phyloP scores from a whole-genome alignment of 1,140 invertebrate genomes.

The Drosophila kohkoa region DNA sequence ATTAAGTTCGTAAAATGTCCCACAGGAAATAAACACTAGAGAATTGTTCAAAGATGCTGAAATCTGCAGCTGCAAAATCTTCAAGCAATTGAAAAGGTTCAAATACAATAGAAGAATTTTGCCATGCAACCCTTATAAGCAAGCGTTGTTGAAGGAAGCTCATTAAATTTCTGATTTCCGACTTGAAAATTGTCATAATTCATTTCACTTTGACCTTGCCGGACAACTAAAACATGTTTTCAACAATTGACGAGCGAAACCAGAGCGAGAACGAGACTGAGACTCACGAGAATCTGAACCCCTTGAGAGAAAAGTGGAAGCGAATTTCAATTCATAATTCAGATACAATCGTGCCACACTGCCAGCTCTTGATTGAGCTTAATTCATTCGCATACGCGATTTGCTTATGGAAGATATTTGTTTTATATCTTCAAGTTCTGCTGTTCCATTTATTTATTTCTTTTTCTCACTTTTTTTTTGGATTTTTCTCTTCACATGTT shows the following conservation, averaged over 20 bases:
- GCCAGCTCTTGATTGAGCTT: conserved; percentile 65
- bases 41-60: conserved; percentile 1
- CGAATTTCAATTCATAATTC: conserved; percentile 41
- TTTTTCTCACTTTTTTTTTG: conserved; percentile 16
- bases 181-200: conserved; percentile 73
- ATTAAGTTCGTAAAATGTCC: background rate
- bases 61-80: conserved; percentile 37
- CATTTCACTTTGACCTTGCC: conserved; percentile 66
- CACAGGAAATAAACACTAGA: background rate
- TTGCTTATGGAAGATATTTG: conserved; percentile 49
- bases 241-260: conserved; percentile 37
- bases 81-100: conserved; percentile 9
- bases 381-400: conserved; percentile 78
- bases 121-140: background rate
- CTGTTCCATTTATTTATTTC: conserved; percentile 23
- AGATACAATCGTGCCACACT: conserved; percentile 17
- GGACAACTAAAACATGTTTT: conserved; percentile 12
- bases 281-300: conserved; percentile 2
- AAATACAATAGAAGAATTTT: conserved; percentile 10
- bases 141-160: background rate
- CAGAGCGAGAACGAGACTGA: conserved; percentile 15
- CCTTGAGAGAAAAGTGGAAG: conserved; percentile 30
- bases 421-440: conserved; percentile 24
- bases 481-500: conserved; percentile 27
- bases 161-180: conserved; percentile 40